Base-by-base conservation (phyloP, 2,797 vertebrate species). In the Gallinago stenura region DNA sequence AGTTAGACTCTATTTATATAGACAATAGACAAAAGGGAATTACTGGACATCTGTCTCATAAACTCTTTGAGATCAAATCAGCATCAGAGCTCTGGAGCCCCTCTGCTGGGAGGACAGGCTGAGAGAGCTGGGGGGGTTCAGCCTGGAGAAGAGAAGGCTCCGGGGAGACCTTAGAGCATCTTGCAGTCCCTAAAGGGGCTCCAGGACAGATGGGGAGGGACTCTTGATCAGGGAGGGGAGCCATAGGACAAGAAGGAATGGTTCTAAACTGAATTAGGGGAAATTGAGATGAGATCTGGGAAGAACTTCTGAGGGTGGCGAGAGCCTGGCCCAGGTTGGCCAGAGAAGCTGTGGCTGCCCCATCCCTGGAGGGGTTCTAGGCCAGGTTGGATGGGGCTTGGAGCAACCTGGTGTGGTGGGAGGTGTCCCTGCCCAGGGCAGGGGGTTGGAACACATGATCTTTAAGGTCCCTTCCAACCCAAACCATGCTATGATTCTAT, bases 331-430 rank as follows among this genome's bases (percentile, higher is more conserved):
- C 39, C 39, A 39, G 39, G 39, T 15, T 39, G 39, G 39, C 39
- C 39, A 15, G 33, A 39, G 10, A 54, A 2, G 3, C 4, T 5
- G 46, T 45, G 0, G 41, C 1, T 48, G 16, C 20, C 41, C 12
- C 41, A 24, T 48, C 28, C n/a, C 48, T 64, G 16, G 13, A 48
- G 20, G 2, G 7, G 26, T 39, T 6, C 41, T 5, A 18, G 48
- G 6, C 17, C 16, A 26, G 41, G 33, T 1, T 79, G 50, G 50
- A 41, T 0, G 2, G 8, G 41, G 28, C 33, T 87, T 6, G 5
- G 75, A 56, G 41, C 20, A 56, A 31, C 25, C 41, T 61, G 72
- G 2, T 7, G 22, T n/a, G 1, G 45, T 19, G 3, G 12, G 7
- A 68, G 18, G 5, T 53, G 54, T 26, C 56, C 37, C 56, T 64